Percentiles rank a stretch among this genome's conserved stretches.
Conservation (phyloP, 2,888 invertebrate genomes). For the Pristionchus fissidentatus region DNA sequence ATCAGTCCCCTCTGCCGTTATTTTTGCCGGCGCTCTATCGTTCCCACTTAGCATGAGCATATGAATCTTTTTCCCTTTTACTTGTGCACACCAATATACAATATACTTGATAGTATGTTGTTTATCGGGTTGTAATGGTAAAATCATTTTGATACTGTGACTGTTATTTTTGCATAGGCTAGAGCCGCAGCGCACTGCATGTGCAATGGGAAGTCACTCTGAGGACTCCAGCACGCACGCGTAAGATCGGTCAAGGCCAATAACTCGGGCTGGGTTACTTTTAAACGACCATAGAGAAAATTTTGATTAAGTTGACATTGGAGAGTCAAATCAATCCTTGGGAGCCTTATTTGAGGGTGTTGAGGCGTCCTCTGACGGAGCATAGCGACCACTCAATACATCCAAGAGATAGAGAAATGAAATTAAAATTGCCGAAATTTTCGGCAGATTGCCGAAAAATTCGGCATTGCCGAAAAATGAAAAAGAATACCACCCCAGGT, state of each 20-base stretch:
- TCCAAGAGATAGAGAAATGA: background rate
- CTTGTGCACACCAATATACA: too few relatives aligned
- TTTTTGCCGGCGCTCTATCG: too few relatives aligned
- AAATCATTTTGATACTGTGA: too few relatives aligned
- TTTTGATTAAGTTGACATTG: background rate
- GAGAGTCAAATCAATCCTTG: background rate
- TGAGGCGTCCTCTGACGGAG: background rate
- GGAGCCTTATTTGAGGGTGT: background rate
- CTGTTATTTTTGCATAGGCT: too few relatives aligned
- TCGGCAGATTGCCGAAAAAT: too few relatives aligned
- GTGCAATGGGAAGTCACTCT: background rate
- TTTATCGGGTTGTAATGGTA: too few relatives aligned
- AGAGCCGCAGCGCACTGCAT: conserved; percentile 24
- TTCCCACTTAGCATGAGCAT: too few relatives aligned
- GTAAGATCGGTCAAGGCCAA: background rate
- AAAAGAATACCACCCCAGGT: too few relatives aligned
- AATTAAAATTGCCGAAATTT: background rate
- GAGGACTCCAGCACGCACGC: background rate
- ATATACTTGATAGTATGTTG: too few relatives aligned
- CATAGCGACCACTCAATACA: background rate
- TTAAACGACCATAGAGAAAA: background rate
- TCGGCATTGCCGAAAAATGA: too few relatives aligned
- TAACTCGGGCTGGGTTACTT: background rate
- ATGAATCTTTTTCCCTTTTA: too few relatives aligned
- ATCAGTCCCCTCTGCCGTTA: too few relatives aligned